These are phyloP conservation scores for Cyclophora punctaria DNA, from an alignment of 2,888 invertebrate species.

Conservation along the genomic window DNA sequence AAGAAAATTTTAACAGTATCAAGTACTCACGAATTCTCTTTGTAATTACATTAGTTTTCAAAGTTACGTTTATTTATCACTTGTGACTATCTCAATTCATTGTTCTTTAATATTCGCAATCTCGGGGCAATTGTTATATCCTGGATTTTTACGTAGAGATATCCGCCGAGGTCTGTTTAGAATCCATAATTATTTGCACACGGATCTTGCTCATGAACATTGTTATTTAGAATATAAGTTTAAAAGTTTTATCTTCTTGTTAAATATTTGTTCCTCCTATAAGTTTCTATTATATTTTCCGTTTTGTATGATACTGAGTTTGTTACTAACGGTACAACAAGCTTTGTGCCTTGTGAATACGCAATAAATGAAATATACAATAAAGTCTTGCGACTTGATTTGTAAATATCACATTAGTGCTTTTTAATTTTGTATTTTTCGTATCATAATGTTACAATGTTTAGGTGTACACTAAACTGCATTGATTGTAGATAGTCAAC, in stretches of 20 bases:
- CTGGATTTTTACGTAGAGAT: too few relatives aligned
- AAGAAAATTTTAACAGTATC: too few relatives aligned
- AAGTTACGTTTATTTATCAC: too few relatives aligned
- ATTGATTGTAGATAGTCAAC: too few relatives aligned
- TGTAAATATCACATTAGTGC: neutral
- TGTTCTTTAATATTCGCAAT: too few relatives aligned
- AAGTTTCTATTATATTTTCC: neutral
- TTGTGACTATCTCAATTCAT: too few relatives aligned
- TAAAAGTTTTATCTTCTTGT: constrained; percentile 32
- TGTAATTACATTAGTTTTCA: too few relatives aligned
- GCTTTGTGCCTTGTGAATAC: neutral
- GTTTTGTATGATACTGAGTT: neutral
- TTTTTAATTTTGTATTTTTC: neutral
- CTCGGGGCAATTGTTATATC: too few relatives aligned
- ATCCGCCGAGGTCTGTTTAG: too few relatives aligned
- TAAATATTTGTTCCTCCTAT: constrained; percentile 13
- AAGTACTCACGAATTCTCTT: too few relatives aligned
- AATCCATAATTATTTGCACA: neutral
- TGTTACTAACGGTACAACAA: neutral
- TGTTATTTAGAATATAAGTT: constrained; percentile 50
- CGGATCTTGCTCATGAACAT: constrained; percentile 31
- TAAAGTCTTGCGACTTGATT: too few relatives aligned
- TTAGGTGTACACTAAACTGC: neutral
- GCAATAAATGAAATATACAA: too few relatives aligned
- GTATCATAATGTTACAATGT: neutral